Base-by-base conservation (phyloP, 2,113 vertebrate genomes). In the Heloderma charlesbogerti region DNA sequence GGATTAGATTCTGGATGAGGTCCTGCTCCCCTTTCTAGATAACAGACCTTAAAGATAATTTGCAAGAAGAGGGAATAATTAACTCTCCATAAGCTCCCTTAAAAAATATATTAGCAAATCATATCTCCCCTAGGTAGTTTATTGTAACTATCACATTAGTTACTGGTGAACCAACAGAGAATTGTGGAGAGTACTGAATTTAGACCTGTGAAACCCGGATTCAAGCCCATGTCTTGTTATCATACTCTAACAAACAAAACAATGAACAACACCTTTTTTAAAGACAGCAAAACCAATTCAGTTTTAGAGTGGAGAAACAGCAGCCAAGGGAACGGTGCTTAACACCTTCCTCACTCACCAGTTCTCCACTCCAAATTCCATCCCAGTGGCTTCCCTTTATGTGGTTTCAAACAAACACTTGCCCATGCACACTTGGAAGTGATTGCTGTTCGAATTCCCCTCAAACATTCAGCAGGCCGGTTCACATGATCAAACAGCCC, bases 31-130 rank as follows among this genome's bases (percentile, higher is more conserved):
- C 84, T 89, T 75, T 7, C 67, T 75, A 90, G 89, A 91, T 89
- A 54, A 91, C 88, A 95, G 57, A 94, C 78, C 92, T 71, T 54
- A 86, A 91, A 94, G 16, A 8, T 75, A 72, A 93, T 67, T 20
- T 77, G 31, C 57, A 92, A 86, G 86, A 1, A 54, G 1, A 1
- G 37, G 25, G n/a, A 80, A 81, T 40, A 54, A 89, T 86, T 67
- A 71, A 79, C 20, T 71, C 16, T 78, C 31, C 25, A 79, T 37
- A 88, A 88, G 16, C 37, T 40, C 31, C 10, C 29, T 43, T 27
- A 8, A 74, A 78, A 77, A 77, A 57, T 43, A 87, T 13, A 82
- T 29, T 27, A 57, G 74, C 66, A 60, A 75, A 45, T 29, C 0
- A 84, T 9, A 74, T 74, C 25, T 71, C 22, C 31, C 34, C 15